These are phyloP conservation scores for Drosophila nebulosa DNA, from an alignment of 1,140 invertebrate genomes.

Conservation along the genomic window DNA sequence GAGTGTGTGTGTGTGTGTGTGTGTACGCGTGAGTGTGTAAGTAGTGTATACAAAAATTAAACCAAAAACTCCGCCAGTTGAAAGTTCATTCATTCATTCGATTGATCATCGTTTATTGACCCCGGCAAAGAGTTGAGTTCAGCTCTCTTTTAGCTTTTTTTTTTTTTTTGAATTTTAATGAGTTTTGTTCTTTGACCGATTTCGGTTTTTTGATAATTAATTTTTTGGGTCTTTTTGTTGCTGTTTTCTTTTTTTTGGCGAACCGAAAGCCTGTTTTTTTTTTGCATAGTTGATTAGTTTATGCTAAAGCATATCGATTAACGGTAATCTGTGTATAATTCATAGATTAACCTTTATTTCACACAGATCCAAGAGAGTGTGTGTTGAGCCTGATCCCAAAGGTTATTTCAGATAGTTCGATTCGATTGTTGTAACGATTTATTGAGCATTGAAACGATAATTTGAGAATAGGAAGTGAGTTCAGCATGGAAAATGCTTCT, in stretches of 20 bases:
- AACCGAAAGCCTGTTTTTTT: neutral
- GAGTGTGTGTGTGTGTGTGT: constrained; percentile 20
- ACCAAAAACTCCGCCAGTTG: neutral
- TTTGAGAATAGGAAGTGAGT: too few species aligned
- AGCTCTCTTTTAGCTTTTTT: neutral
- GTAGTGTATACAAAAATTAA: neutral
- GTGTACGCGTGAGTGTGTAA: constrained; percentile 29
- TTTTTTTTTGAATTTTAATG: constrained; percentile 35
- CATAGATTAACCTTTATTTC: neutral
- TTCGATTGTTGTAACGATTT: too few species aligned
- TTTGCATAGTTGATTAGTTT: constrained; percentile 18
- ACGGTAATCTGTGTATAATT: constrained; percentile 2
- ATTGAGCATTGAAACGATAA: too few species aligned
- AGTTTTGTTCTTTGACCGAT: constrained; percentile 59
- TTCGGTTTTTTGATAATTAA: constrained; percentile 11
- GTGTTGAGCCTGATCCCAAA: too few species aligned
- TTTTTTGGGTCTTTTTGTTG: too few species aligned
- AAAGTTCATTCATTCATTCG: constrained; percentile 3
- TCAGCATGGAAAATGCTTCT: too few species aligned
- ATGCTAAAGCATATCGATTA: neutral
- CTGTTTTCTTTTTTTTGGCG: neutral
- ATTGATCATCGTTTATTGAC: constrained; percentile 29
- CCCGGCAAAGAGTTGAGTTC: constrained; percentile 7
- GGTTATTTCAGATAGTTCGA: too few species aligned
- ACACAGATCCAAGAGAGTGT: too few species aligned